Conservation (phyloP, 2,113 vertebrate genomes). For the Falco punctatus region DNA sequence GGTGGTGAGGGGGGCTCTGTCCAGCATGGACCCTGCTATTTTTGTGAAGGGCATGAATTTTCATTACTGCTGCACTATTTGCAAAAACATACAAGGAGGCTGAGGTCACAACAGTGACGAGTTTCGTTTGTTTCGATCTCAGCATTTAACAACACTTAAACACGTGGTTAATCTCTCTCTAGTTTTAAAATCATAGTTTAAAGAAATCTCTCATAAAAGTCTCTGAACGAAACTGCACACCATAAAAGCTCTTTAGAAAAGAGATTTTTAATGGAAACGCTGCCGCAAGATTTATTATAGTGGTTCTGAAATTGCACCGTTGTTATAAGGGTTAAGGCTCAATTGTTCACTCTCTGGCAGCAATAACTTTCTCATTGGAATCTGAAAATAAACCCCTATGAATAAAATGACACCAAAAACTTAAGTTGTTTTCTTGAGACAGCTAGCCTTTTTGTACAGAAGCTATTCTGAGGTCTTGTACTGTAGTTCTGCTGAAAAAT, state of each 20-base stretch:
- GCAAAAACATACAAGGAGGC: background rate
- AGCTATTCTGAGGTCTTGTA: constrained; percentile 74
- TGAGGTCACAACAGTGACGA: background rate
- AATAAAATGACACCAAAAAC: constrained; percentile 69
- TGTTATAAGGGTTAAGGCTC: constrained; percentile 66
- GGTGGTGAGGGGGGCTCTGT: background rate
- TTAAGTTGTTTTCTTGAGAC: constrained; percentile 62
- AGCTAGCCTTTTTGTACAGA: constrained; percentile 65
- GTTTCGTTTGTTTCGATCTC: background rate
- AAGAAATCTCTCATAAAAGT: constrained; percentile 50
- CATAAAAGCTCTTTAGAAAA: constrained; percentile 32
- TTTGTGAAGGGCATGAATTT: background rate
- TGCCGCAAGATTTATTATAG: constrained; percentile 29
- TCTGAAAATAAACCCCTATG: constrained; percentile 70
- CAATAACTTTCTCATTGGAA: constrained; percentile 67
- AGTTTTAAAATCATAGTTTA: constrained; percentile 35
- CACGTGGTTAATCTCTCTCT: constrained; percentile 3
- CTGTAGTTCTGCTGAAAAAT: constrained; percentile 81
- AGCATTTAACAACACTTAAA: constrained; percentile 51
- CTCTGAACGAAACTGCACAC: constrained; percentile 1
- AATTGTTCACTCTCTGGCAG: constrained; percentile 47
- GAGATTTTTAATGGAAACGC: constrained; percentile 52
- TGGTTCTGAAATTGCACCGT: constrained; percentile 47
- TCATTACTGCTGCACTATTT: background rate
- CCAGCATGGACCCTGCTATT: background rate